Base-by-base conservation (phyloP, 2,797 vertebrate species). In the Hozukius guyotensis region DNA sequence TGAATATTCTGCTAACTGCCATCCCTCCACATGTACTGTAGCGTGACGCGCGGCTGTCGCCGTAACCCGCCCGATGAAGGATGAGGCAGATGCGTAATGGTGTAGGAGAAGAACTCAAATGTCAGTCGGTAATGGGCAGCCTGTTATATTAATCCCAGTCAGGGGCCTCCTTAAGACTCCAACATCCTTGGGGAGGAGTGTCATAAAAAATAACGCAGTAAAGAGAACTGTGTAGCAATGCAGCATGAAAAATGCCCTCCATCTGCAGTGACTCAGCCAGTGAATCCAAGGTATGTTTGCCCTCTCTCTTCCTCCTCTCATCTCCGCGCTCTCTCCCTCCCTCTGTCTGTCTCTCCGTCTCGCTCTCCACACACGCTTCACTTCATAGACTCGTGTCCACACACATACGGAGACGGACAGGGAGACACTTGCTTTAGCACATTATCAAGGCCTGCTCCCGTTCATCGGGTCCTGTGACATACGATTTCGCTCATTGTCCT, bases 201-300 rank as follows among this genome's bases (percentile, higher is more conserved):
- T 90, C 89, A 85, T 90, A 88, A 91, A 92, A 90, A 83, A 90
- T 80, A 93, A 88, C 2, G 80, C 88, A 82, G 91, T 72, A 80
- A 87, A 87, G 80, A 89, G 82, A 84, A 88, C 60, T 64, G 90
- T 82, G 86, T 34, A 84, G 90, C 91, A 91, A 90, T 91, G 92
- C 93, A 91, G 92, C 94, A 93, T 94, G 92, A 93, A 93, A 93
- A 93, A 93, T 94, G 91, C 86, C 90, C 92, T 92, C 93, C 87
- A 82, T 93, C 89, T 92, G 90, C 90, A 89, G 86, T 94, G 92
- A 95, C 91, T 95, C 94, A 94, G 92, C 88, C 88, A 64, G 85
- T 81, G 81, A 75, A 89, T 87, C 88, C 88, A 90, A 91, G 89
- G 91, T 94, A 82, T 72, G 79, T 88, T 88, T 80, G 78, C 87